Base-by-base conservation (phyloP, 1,140 invertebrate genomes). In the Elymnias hypermnestra region DNA sequence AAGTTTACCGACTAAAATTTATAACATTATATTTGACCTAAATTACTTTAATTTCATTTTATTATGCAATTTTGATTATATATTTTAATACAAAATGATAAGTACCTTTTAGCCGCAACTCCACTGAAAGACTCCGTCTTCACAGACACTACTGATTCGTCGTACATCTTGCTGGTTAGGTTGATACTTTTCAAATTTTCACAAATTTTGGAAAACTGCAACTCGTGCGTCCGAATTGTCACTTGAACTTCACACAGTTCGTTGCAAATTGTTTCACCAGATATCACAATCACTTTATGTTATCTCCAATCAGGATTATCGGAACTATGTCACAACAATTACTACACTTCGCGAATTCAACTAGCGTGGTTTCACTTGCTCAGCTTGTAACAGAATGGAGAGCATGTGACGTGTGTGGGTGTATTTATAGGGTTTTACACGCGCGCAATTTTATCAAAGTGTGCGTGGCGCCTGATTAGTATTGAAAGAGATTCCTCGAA, bases 281-380 rank as follows among this genome's bases (percentile, higher is more conserved):
- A 54, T 63, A 49, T 55, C 48, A 59, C n/a, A n/a, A n/a, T 33
- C n/a, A 2, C 15, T 7, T 4, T 40, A 54, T n/a, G 29, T 52
- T 46, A 53, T 53, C 41, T 9, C 9, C 44, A 31, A 45, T 45
- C 44, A 29, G 26, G 3, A 29, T 13, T 7, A 12, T 45, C 55
- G 48, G 58, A 64, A 62, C 58, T 78, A 69, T 83, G 79, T 79
- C 77, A 79, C 79, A 83, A 83, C 59, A 60, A 79, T 83, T 79
- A 79, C 75, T 74, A 69, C 68, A 79, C 47, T 68, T 71, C 38
- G 36, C 38, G 42, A 44, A 23, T 37, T 29, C 15, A 49, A 64
- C 53, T 46, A 21, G 37, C 75, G 72, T 75, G 43, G 15, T 54
- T 0, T 67, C 48, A 17, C 60, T 56, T 43, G 52, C 35, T 61